phyloP scores from a whole-genome alignment of 2,888 invertebrate species.

The Didymodactylos carnosus region DNA sequence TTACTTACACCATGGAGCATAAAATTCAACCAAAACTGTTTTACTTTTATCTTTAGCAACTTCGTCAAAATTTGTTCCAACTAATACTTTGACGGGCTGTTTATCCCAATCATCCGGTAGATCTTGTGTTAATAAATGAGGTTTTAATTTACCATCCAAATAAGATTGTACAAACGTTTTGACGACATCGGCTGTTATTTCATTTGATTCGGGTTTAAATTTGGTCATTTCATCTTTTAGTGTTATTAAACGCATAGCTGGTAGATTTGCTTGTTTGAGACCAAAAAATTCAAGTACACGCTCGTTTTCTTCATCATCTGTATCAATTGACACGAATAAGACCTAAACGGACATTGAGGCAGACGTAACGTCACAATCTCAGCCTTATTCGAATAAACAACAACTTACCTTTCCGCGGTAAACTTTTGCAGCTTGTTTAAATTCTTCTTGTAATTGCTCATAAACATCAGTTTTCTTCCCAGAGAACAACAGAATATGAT shows the following conservation, averaged over 20 bases:
- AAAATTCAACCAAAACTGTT: constrained; percentile 91
- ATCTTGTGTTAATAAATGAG: constrained; percentile 77
- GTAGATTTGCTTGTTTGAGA: constrained; percentile 62
- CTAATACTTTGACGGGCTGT: constrained; percentile 70
- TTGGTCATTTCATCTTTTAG: constrained; percentile 92
- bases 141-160: constrained; percentile 70
- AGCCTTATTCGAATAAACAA: neutral
- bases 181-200: constrained; percentile 45
- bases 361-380: neutral
- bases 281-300: constrained; percentile 98
- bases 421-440: constrained; percentile 62
- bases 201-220: constrained; percentile 54
- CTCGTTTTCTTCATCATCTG: constrained; percentile 80
- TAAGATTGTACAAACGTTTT: constrained; percentile 67
- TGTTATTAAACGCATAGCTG: constrained; percentile 62
- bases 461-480: constrained; percentile 54
- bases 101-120: constrained; percentile 92
- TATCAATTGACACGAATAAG: constrained; percentile 80
- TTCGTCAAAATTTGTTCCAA: constrained; percentile 80
- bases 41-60: constrained; percentile 67
- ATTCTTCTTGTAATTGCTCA: constrained; percentile 54
- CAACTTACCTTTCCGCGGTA: constrained; percentile 56
- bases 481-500: constrained; percentile 79
- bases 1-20: constrained; percentile 63
- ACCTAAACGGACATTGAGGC: constrained; percentile 40